A percentile compares a stretch with the other conserved stretches of the same genome.
phyloP scores from a whole-genome alignment of 2,888 invertebrate genomes.

The Cactoblastis cactorum region DNA sequence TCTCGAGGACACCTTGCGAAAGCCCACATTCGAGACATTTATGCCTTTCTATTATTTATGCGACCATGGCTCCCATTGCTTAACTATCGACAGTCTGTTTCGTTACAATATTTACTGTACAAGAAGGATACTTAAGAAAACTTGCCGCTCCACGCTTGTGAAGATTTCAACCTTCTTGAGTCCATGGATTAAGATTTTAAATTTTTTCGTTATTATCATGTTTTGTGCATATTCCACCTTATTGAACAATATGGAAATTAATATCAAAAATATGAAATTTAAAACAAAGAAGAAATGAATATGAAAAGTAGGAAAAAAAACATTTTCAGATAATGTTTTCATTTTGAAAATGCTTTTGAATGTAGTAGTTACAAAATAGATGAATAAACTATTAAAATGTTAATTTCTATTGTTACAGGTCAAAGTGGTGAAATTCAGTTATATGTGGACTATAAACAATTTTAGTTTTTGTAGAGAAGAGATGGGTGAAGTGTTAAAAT shows the following conservation, averaged over 20 bases:
- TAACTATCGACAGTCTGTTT: conserved; percentile 2
- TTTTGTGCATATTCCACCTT: too few species aligned
- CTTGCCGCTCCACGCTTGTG: too few species aligned
- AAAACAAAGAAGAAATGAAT: too few species aligned
- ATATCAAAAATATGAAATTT: too few species aligned
- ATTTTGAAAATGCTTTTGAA: too few species aligned
- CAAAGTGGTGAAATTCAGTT: conserved; percentile 99
- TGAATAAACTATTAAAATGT: background rate
- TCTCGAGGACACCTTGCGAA: conserved; percentile 31
- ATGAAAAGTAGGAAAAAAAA: too few species aligned
- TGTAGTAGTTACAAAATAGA: background rate
- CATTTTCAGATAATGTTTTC: too few species aligned
- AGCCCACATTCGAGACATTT: conserved; percentile 14
- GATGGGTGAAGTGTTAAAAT: conserved; percentile 99
- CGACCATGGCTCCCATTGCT: conserved; percentile 4
- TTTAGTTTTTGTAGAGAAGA: conserved; percentile 99
- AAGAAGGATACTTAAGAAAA: too few species aligned
- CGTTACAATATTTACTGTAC: background rate
- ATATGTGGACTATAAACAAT: conserved; percentile 99
- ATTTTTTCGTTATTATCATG: too few species aligned
- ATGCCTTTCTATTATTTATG: conserved; percentile 12
- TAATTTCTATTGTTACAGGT: conserved; percentile 85
- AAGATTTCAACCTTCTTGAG: too few species aligned
- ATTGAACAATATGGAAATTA: too few species aligned
- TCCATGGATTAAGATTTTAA: too few species aligned